phyloP scores from a whole-genome alignment of 1,140 invertebrate genomes.

The Scaptomyza hsui region DNA sequence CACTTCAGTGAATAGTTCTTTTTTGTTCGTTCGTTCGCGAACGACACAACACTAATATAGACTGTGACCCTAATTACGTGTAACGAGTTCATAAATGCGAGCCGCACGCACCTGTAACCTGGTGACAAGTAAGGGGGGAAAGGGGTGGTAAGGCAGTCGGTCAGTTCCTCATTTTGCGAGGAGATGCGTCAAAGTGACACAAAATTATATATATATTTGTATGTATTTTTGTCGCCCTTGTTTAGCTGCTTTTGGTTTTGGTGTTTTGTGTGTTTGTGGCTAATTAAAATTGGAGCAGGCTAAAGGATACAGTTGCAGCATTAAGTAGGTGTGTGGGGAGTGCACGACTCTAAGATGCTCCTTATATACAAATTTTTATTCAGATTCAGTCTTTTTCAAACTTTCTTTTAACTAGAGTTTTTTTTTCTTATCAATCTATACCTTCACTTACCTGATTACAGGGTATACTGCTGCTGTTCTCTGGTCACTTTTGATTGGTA shows the following conservation, averaged over 20 bases:
- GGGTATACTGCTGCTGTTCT: background rate
- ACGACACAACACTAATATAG: too few species aligned
- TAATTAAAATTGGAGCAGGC: slow-evolving; percentile 68
- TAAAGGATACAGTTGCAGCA: slow-evolving; percentile 27
- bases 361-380: too few species aligned
- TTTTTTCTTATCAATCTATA: too few species aligned
- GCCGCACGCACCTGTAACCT: slow-evolving; percentile 68
- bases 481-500: background rate
- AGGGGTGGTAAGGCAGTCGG: background rate
- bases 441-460: too few species aligned
- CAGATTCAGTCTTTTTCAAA: too few species aligned
- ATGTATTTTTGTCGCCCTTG: slow-evolving; percentile 15
- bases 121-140: background rate
- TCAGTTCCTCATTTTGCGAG: background rate
- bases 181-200: slow-evolving; percentile 41
- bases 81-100: slow-evolving; percentile 79
- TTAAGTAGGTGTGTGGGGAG: background rate
- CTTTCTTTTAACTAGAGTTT: too few species aligned
- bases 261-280: slow-evolving; percentile 48
- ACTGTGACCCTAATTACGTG: slow-evolving; percentile 78
- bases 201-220: slow-evolving; percentile 29
- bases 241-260: slow-evolving; percentile 8
- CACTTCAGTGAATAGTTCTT: too few species aligned
- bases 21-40: too few species aligned
- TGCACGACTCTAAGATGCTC: background rate